Base-by-base conservation (phyloP, 2,113 vertebrate genomes). In the Archocentrus centrarchus region DNA sequence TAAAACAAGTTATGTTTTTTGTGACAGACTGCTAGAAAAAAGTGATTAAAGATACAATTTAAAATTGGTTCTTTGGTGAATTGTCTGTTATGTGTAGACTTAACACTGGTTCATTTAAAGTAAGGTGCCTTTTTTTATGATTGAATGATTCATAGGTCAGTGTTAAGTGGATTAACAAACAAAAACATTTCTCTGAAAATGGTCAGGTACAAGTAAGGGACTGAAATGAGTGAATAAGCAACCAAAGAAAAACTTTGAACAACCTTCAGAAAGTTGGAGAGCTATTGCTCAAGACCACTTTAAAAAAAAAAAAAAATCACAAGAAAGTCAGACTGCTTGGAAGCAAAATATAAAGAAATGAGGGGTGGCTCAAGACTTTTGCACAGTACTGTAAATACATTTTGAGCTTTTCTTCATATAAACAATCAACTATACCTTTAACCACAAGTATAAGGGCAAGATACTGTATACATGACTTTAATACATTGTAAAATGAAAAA, bases 111-210 rank as follows among this genome's bases (percentile, higher is more conserved):
- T 22, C 20, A 22, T 64, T 37, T 15, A 7, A 20, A 35, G 39
- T 66, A 41, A 44, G 62, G n/a, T 64, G 37, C 37, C n/a, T n/a
- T 66, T 41, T 41, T 4, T 47, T 41, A 66, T 44, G n/a, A n/a
- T 66, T 44, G 62, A 66, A 39, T 44, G 62, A 66, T n/a, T 66
- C 13, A 41, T 44, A 66, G 63, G 63, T 66, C 63, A 66, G 41
- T 44, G n/a, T 44, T 44, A 66, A 41, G 37, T 6, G 41, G n/a
- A 13, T 41, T 66, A 66, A 64, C 20, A 64, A 66, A 64, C 22
- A 66, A 64, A 47, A 47, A 47, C 39, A 41, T 41, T 41, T 11
- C 39, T 41, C 10, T 41, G 39, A 41, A 41, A 41, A 41, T 11
- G 39, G 39, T 11, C 39, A 41, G 39, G 10, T 11, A 41, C 39